These are phyloP conservation scores for Halocynthia roretzi DNA, from an alignment of 23 tunicate genomes.

Conservation along the genomic window DNA sequence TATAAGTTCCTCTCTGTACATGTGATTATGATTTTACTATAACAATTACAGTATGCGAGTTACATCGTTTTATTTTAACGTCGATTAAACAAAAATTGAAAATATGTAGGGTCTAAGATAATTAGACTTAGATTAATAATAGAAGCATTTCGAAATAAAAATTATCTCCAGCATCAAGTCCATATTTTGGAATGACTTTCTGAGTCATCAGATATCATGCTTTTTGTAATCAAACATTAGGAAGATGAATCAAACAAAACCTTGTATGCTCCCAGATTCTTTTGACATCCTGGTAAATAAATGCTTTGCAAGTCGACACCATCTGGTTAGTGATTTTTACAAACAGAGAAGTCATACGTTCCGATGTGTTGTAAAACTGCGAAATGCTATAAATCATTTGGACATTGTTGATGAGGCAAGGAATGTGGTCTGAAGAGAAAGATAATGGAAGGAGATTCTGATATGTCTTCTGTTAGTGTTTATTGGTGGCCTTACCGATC, in stretches of 20 bases:
- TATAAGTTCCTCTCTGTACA: conserved; percentile 58
- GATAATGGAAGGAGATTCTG: not conserved
- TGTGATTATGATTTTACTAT: not conserved
- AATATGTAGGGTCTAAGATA: too few relatives aligned
- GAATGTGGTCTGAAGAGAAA: conserved; percentile 53
- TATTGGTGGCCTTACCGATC: conserved; percentile 30
- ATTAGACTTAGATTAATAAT: too few relatives aligned
- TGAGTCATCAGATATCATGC: not conserved
- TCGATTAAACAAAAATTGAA: too few relatives aligned
- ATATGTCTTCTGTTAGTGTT: not conserved
- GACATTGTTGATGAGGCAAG: conserved; percentile 61
- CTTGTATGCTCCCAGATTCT: conserved; percentile 71
- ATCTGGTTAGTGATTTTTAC: conserved; percentile 90
- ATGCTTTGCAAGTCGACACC: conserved; percentile 80
- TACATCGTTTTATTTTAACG: too few relatives aligned
- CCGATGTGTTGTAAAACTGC: conserved; percentile 90
- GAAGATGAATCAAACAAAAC: not conserved
- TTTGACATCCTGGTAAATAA: conserved; percentile 52
- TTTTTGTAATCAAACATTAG: not conserved
- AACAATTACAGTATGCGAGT: too few relatives aligned
- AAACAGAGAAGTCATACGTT: conserved; percentile 84
- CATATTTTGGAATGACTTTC: not conserved
- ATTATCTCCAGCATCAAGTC: not conserved
- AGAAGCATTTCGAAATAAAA: too few relatives aligned
- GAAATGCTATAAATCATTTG: conserved; percentile 85